These are phyloP conservation scores for Haemorhous mexicanus DNA, from an alignment of 2,113 vertebrate species.

Conservation along the genomic window DNA sequence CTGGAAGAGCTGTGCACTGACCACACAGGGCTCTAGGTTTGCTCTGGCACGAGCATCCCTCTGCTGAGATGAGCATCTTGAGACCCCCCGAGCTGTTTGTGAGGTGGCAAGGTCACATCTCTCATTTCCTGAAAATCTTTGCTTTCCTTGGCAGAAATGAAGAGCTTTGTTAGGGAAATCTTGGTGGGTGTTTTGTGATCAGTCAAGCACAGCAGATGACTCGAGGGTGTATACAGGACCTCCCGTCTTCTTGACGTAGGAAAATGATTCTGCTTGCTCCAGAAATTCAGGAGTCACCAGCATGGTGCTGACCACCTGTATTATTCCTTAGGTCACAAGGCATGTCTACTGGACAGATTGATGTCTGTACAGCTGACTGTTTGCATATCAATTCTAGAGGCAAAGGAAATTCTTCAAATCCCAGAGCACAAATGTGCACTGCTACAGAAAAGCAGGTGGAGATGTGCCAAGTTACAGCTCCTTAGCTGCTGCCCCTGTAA, in stretches of 20 bases:
- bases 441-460: constrained; percentile 55
- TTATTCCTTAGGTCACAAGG: constrained; percentile 20
- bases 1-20: not conserved
- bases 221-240: not conserved
- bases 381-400: constrained; percentile 30
- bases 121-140: constrained; percentile 26
- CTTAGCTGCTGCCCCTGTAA: constrained; percentile 38
- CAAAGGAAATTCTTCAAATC: constrained; percentile 68
- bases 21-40: not conserved
- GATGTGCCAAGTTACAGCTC: constrained; percentile 61
- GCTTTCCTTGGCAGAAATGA: constrained; percentile 47
- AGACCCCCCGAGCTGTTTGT: not conserved
- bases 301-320: constrained; percentile 56
- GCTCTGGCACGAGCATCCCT: not conserved
- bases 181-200: constrained; percentile 43
- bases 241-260: not conserved
- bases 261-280: not conserved
- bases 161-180: not conserved
- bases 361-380: constrained; percentile 57
- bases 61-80: constrained; percentile 10
- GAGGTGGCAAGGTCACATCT: not conserved
- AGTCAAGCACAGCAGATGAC: constrained; percentile 35
- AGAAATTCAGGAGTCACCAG: constrained; percentile 27
- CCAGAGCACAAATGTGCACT: constrained; percentile 44
- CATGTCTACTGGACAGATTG: constrained; percentile 32